Conservation (phyloP, 1,140 invertebrate species). For the Phymastichus coffea region DNA sequence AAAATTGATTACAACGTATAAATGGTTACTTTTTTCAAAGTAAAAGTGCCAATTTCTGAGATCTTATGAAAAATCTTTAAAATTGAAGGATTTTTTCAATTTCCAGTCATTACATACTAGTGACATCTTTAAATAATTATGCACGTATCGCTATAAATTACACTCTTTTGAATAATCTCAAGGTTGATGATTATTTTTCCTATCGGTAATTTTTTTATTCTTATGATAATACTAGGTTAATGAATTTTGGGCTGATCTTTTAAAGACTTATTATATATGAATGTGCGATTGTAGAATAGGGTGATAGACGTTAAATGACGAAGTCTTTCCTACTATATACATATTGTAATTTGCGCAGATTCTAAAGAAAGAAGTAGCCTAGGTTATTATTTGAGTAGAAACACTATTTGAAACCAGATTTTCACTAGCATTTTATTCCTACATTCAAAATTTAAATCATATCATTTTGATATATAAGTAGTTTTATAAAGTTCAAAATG, state of each 20-base stretch:
- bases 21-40: not conserved
- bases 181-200: constrained; percentile 4
- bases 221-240: not conserved
- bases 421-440: too few species aligned
- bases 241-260: constrained; percentile 11
- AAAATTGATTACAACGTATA: not conserved
- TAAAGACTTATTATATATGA: constrained; percentile 10
- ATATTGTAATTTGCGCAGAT: constrained; percentile 6
- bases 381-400: constrained; percentile 19
- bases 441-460: too few species aligned
- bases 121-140: not conserved
- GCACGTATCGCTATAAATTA: not conserved
- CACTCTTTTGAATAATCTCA: not conserved
- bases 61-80: not conserved
- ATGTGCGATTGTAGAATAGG: constrained; percentile 17
- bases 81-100: too few species aligned
- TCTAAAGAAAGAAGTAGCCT: constrained; percentile 12
- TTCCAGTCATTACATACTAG: too few species aligned
- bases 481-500: too few species aligned
- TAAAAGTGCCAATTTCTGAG: not conserved
- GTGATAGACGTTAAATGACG: constrained; percentile 1
- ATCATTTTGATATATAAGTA: too few species aligned
- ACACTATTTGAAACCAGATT: too few species aligned
- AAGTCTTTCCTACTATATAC: constrained; percentile 1
- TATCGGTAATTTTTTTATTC: constrained; percentile 2